phyloP scores from a whole-genome alignment of 2,888 invertebrate species.

The Crepidodera aurea region DNA sequence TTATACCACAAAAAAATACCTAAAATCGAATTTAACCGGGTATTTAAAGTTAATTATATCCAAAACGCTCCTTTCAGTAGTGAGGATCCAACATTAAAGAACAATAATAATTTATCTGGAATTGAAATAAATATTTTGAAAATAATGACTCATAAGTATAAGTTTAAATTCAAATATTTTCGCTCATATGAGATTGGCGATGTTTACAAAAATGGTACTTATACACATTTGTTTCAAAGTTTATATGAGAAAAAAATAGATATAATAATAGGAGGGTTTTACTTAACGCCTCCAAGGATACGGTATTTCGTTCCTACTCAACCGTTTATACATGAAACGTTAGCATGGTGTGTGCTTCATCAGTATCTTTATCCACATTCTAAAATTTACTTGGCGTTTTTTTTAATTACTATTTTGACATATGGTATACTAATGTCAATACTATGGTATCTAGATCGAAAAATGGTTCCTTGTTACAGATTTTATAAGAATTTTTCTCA shows the following conservation, averaged over 20 bases:
- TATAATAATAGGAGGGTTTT: neutral
- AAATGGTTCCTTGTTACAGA: neutral
- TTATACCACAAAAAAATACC: neutral
- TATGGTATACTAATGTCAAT: neutral
- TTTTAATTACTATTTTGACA: neutral
- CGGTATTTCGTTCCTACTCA: neutral
- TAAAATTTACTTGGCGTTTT: neutral
- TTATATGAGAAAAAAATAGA: slow-evolving; percentile 4
- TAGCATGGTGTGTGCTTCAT: slow-evolving; percentile 4
- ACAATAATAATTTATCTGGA: neutral
- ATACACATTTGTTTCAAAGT: neutral
- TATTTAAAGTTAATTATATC: neutral
- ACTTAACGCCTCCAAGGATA: neutral
- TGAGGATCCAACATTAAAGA: too few species aligned
- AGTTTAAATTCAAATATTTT: neutral
- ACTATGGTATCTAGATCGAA: neutral
- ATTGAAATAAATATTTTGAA: neutral
- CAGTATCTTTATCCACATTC: neutral
- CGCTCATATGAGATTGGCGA: neutral
- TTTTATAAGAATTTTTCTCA: neutral
- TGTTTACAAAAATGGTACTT: neutral
- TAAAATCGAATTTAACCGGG: neutral
- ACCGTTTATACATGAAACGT: neutral
- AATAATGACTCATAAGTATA: neutral
- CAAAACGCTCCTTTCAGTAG: neutral